Conservation (phyloP, 2,113 vertebrate genomes). For the Thalassarche chlororhynchos region DNA sequence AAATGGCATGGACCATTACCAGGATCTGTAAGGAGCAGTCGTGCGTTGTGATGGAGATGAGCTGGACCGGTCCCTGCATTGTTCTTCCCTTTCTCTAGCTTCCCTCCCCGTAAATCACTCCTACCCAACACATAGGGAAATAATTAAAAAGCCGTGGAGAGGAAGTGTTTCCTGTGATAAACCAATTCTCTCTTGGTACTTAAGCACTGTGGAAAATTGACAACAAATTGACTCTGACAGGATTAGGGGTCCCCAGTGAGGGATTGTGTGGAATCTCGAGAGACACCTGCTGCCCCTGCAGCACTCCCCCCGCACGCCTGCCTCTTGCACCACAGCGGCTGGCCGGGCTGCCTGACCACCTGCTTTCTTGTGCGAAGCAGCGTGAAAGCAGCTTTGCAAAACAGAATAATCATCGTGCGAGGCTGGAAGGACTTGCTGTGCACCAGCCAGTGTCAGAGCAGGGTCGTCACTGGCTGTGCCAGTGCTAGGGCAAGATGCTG, state of each 20-base stretch:
- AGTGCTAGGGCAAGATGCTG: not conserved
- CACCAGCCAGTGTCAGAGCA: not conserved
- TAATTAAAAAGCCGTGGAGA: slow-evolving; percentile 19
- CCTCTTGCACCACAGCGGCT: accelerated
- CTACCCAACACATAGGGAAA: not conserved
- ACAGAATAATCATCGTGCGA: not conserved
- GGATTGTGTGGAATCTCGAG: not conserved
- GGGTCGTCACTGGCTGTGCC: not conserved
- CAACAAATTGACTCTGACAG: not conserved
- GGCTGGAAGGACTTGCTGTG: not conserved
- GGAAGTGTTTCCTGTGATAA: not conserved
- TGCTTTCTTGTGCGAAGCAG: not conserved
- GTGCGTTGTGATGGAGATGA: not conserved
- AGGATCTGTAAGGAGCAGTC: not conserved
- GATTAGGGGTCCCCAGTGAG: not conserved
- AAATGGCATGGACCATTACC: not conserved
- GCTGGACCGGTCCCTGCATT: not conserved
- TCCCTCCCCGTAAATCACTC: not conserved
- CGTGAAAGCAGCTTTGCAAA: not conserved
- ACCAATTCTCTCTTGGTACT: not conserved
- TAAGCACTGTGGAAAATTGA: not conserved
- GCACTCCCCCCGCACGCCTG: accelerated
- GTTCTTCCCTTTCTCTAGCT: not conserved
- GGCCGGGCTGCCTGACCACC: accelerated
- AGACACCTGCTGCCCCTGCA: not conserved